A percentile compares a stretch with the other conserved stretches of the same genome.
Conservation (phyloP, 2,888 invertebrate species). For the Bimastos eiseni region DNA sequence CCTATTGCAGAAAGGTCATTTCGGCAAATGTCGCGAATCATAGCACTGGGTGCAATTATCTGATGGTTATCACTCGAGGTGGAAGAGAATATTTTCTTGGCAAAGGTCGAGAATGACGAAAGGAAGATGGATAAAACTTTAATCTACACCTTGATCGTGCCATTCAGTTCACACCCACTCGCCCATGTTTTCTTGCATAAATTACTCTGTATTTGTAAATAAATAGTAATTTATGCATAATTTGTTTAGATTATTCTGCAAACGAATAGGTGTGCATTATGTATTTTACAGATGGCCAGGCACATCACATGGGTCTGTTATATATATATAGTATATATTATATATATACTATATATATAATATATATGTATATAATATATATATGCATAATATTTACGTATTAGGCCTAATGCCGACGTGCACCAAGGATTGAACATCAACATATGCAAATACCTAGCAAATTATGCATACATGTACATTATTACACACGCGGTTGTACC, state of each 20-base stretch:
- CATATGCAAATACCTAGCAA: neutral
- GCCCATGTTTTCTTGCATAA: neutral
- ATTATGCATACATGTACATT: neutral
- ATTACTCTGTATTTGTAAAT: no score
- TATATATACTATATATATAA: no score
- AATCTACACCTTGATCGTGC: neutral
- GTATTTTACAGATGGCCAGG: no score
- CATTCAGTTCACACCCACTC: neutral
- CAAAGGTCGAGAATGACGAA: neutral
- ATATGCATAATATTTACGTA: no score
- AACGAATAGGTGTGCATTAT: no score
- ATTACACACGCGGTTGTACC: neutral
- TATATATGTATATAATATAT: no score
- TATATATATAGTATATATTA: no score
- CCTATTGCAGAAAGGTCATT: neutral
- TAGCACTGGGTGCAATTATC: neutral
- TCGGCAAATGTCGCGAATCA: neutral
- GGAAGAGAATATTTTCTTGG: neutral
- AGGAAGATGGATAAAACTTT: neutral
- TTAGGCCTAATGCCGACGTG: neutral
- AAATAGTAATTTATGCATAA: no score
- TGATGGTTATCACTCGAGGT: neutral
- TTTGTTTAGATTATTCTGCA: no score
- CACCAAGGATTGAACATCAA: neutral
- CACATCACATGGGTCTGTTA: no score